These are phyloP conservation scores for Palaemon carinicauda DNA, from an alignment of 1,140 invertebrate species.

Conservation along the genomic window DNA sequence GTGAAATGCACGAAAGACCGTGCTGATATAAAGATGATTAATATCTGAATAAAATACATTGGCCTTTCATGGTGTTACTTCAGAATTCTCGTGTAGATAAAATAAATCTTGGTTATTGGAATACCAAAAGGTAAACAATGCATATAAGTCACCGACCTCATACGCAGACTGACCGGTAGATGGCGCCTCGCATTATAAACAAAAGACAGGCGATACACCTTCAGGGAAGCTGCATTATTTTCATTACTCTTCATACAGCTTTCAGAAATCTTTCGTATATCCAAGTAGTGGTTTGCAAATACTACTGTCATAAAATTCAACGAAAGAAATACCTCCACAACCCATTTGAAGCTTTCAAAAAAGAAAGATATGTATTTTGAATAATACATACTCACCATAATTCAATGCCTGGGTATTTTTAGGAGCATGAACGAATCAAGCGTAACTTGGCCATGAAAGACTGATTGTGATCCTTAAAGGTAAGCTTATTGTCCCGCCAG, in stretches of 20 bases:
- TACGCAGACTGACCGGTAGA: conserved; percentile 19
- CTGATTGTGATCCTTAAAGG: conserved; percentile 13
- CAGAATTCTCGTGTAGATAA: no score
- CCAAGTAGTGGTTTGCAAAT: no score
- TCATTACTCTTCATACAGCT: background rate
- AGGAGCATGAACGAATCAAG: background rate
- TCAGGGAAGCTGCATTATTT: background rate
- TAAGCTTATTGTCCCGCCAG: conserved; percentile 7
- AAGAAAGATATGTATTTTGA: no score
- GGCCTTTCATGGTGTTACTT: no score
- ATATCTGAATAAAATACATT: no score
- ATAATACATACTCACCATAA: no score
- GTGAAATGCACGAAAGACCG: no score
- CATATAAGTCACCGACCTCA: no score
- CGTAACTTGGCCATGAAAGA: background rate
- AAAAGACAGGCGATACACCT: conserved; percentile 24
- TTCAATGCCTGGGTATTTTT: background rate
- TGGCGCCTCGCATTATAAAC: conserved; percentile 33
- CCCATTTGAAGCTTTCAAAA: background rate
- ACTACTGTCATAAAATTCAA: background rate
- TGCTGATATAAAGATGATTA: no score
- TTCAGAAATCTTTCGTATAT: background rate
- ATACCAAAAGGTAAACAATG: no score
- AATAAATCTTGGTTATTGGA: no score
- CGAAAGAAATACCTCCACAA: background rate